Base-by-base conservation (phyloP, 2,113 vertebrate species). In the Xenopus borealis region DNA sequence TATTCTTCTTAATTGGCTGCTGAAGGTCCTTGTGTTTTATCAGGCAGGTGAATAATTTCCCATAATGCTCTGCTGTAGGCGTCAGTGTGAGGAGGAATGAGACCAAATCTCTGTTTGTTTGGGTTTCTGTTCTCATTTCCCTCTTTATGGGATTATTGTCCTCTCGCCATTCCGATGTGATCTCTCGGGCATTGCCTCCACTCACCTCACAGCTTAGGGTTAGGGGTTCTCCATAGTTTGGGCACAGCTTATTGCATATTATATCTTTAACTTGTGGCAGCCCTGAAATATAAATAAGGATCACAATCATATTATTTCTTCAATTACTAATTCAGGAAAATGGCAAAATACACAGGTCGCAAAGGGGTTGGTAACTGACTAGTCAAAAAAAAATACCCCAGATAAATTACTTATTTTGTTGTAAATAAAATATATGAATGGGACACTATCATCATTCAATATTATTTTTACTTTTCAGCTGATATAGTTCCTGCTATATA, bases 171-270 rank as follows among this genome's bases (percentile, higher is more conserved):
- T 12, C 40, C 1, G 44, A 40, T 19, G 14, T 4, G 14, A 61
- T 13, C 4, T 71, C 57, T 46, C 45, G 7, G 7, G 69, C 33
- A 17, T 46, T 45, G 12, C 33, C 14, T 17, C 14, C 58, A 10
- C 4, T 47, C 18, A 71, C 69, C n/a, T 71, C 16, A 14, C 69
- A 71, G 69, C 13, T 19, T 14, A 71, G 57, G 45, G 57, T 71
- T 19, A 71, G 55, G 10, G 33, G 3, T 20, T 46, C 40, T 19
- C 69, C 69, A 27, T 62, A 71, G 1, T 45, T 20, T 13, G 55
- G 57, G 11, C 13, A 4, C 1, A 3, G 4, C 9, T 57, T 40
- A 3, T 62, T 57, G 9, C 40, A 46, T 16, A 5, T 23, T 40
- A 71, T 61, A n/a, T 71, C 57, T 45, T 44, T 17, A 23, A 71